Evolutionary conservation across 1,140 invertebrate species (phyloP).

Genomic region (Steinernema khuongi): DNA sequence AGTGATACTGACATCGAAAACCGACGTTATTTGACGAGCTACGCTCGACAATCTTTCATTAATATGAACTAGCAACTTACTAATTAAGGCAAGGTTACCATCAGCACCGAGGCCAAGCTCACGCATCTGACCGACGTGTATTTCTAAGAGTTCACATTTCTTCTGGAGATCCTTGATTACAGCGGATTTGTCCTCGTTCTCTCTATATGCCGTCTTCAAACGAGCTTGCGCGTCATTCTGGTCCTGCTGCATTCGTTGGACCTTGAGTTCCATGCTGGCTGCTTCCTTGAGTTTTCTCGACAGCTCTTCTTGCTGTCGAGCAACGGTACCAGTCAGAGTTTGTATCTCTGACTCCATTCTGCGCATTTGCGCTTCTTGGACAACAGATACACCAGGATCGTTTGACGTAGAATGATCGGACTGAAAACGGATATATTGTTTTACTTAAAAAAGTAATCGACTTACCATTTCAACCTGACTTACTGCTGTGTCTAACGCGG

Average conservation of each 20-base stretch:
- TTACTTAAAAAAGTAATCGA: not conserved
- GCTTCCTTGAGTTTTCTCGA: not conserved
- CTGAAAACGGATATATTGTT: not conserved
- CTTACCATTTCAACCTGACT: too few relatives aligned
- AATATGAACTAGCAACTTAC: too few relatives aligned
- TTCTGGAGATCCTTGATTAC: not conserved
- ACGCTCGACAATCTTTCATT: too few relatives aligned
- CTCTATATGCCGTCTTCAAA: not conserved
- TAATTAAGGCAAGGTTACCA: not conserved
- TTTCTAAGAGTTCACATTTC: not conserved
- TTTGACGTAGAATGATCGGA: not conserved
- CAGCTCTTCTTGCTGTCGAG: not conserved
- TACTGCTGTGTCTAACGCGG: not conserved
- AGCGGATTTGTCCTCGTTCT: not conserved
- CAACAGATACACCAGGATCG: not conserved
- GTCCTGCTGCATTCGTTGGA: not conserved
- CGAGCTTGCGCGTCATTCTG: conserved; percentile 9
- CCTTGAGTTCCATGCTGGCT: not conserved
- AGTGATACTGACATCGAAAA: too few relatives aligned
- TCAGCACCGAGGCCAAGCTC: not conserved
- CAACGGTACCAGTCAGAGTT: not conserved
- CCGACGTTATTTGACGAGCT: too few relatives aligned
- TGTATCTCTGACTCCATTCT: not conserved
- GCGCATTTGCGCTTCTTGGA: not conserved
- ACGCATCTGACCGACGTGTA: not conserved